Base-by-base conservation (phyloP, 2,888 invertebrate genomes). In the Argyresthia albistria region DNA sequence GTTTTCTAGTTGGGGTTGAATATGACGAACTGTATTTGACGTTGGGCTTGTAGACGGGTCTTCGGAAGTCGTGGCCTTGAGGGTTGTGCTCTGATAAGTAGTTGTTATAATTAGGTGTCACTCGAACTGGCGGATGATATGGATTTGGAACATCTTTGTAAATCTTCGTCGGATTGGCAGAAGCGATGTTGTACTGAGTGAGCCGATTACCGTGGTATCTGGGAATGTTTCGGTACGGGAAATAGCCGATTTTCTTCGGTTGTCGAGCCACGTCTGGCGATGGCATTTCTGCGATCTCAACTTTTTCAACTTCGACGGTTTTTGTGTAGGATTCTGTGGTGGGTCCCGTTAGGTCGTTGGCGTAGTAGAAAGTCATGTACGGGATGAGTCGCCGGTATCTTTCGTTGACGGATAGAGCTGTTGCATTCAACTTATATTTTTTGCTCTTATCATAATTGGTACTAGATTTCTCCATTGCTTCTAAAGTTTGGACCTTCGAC, bases 311-410 rank as follows among this genome's bases (percentile, higher is more conserved):
- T 64, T 80, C 82, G 36, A 88, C 63, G 54, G 70, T 70, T 54
- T 74, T 78, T 54, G 50, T 59, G 54, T 64, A 74, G 57, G 64
- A 54, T 51, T 73, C 80, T 57, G 71, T 80, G 52, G 74, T 81
- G 55, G 66, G 88, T 69, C 67, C 80, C 73, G 65, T 67, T 57
- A 90, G 76, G 65, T 91, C 89, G 55, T 91, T 90, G 45, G 88
- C 89, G n/a, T 92, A 83, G 72, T 95, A 95, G 76, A 92, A 95
- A 39, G 93, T 94, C 90, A 93, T 93, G 71, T 95, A 95, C 1
- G 95, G 95, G 65, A 95, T 92, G 50, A 95, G 76, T 58, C 95
- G 89, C 64, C 95, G 90, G 67, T 92, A 92, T 51, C 95, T 89
- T 76, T 94, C 92, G 52, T 90, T 90, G 46, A 88, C 76, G 7